phyloP scores from a whole-genome alignment of 1,140 invertebrate genomes.

The Eulimnadia texana region DNA sequence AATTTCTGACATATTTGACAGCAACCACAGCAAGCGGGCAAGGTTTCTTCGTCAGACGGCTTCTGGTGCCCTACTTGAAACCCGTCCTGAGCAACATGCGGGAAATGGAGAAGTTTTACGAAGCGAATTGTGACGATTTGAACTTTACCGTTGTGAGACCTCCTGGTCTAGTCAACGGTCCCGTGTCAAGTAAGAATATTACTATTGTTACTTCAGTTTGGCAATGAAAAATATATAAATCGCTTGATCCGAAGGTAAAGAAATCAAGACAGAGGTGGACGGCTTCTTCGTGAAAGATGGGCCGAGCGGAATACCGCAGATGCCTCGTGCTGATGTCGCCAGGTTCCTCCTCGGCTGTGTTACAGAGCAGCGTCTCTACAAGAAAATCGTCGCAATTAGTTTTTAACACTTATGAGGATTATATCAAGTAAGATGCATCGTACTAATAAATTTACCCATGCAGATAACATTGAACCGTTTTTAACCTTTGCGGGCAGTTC shows the following conservation, averaged over 20 bases:
- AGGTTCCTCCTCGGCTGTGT: constrained; percentile 11
- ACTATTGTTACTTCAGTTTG: background rate
- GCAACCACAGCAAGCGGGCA: constrained; percentile 6
- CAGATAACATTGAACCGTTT: too few relatives aligned
- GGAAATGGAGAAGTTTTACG: constrained; percentile 27
- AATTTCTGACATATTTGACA: too few relatives aligned
- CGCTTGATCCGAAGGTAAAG: background rate
- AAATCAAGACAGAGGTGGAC: background rate
- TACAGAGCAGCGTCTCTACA: background rate
- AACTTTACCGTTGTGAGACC: constrained; percentile 29
- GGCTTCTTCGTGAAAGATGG: constrained; percentile 3
- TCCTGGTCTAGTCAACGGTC: constrained; percentile 21
- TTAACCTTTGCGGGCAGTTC: too few relatives aligned
- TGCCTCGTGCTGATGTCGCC: constrained; percentile 11
- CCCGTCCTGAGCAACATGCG: constrained; percentile 26
- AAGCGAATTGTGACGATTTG: constrained; percentile 24
- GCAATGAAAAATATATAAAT: background rate
- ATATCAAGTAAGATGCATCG: too few relatives aligned
- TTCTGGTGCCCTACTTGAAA: constrained; percentile 26
- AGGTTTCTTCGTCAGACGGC: constrained; percentile 25
- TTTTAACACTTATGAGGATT: too few relatives aligned
- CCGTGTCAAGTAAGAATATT: constrained; percentile 13
- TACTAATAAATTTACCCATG: too few relatives aligned
- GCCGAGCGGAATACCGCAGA: background rate
- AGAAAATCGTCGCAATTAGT: constrained; percentile 1